Evolutionary conservation across 2,888 invertebrate genomes (phyloP).

Genomic region (Drymonia ruficornis): DNA sequence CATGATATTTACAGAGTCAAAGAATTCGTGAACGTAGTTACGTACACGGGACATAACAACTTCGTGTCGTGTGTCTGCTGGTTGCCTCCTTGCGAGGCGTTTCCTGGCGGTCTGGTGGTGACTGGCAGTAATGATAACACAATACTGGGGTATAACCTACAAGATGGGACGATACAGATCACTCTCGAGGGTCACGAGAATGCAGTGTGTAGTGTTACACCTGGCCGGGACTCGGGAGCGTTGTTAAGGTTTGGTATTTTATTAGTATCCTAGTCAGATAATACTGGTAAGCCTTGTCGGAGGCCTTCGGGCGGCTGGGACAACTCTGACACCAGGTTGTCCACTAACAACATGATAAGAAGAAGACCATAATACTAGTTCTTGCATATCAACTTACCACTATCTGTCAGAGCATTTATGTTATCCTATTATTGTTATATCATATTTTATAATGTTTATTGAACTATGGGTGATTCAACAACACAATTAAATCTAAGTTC

Average conservation of each 20-base stretch:
- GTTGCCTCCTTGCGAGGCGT: conserved; percentile 87
- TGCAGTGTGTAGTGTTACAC: conserved; percentile 85
- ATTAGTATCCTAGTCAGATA: conserved; percentile 3
- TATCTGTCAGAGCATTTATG: too few species aligned
- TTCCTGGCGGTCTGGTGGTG: conserved; percentile 91
- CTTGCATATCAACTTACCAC: neutral
- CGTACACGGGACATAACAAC: conserved; percentile 92
- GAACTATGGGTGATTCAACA: neutral
- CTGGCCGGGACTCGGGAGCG: conserved; percentile 70
- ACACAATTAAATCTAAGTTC: too few species aligned
- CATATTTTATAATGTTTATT: neutral
- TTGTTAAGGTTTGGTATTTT: conserved; percentile 66
- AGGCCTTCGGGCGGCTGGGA: too few species aligned
- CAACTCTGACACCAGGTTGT: too few species aligned
- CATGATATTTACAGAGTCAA: conserved; percentile 71
- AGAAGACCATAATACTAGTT: neutral
- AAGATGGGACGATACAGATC: conserved; percentile 87
- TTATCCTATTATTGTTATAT: too few species aligned
- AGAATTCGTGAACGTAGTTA: conserved; percentile 87
- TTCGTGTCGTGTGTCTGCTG: conserved; percentile 94
- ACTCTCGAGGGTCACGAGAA: conserved; percentile 91
- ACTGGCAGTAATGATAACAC: conserved; percentile 96
- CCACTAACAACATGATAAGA: too few species aligned
- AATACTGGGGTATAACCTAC: conserved; percentile 91
- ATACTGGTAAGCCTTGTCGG: too few species aligned